Evolutionary conservation across 2,113 vertebrate species (phyloP), one percentile per base, ranked within the genome.

Genomic region (Pelusios castaneus): DNA sequence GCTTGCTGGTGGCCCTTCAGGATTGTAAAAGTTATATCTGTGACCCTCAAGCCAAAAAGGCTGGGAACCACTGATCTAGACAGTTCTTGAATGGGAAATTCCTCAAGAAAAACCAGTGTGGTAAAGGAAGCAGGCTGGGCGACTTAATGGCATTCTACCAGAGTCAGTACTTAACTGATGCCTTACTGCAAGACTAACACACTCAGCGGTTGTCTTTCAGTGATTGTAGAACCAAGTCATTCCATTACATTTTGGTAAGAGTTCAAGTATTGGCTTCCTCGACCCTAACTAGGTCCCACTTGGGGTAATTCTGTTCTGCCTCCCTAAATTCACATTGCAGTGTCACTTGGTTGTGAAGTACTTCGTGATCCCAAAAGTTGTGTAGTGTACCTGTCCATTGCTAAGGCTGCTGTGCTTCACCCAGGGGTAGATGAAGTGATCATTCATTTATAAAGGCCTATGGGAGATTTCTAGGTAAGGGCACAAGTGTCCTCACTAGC

Each of bases 401-500:
- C 21, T 38, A 22, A 9, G 5, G 70, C 38, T 43, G 19, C 70
- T 75, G 38, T 43, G 70, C 38, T 75, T 43, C 41, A 22, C 2
- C n/a, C 7, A 10, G 14, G 12, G 38, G 22, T 27, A 38, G 38
- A 14, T 58, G 24, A 25, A 49, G 19, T 45, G 29, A 38, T n/a
- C 19, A 14, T 17, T 34, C 38, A 17, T 29, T 55, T 52, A 6
- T 27, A 75, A 27, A 55, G 51, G 2, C 1, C 29, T 29, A 5
- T 38, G 4, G 51, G 49, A 80, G 77, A 11, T 3, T 89, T 78
- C 21, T n/a, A 47, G 54, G 2, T 0, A 60, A 49, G 19, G 34
- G 7, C 25, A n/a, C 45, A 10, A 10, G 0, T 82, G 10, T 0
- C 0, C 13, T 80, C 27, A 12, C 16, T 63, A 63, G 1, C 60